These are phyloP conservation scores for Pomatostomus ruficeps DNA, from an alignment of 2,113 vertebrate genomes.

Conservation along the genomic window DNA sequence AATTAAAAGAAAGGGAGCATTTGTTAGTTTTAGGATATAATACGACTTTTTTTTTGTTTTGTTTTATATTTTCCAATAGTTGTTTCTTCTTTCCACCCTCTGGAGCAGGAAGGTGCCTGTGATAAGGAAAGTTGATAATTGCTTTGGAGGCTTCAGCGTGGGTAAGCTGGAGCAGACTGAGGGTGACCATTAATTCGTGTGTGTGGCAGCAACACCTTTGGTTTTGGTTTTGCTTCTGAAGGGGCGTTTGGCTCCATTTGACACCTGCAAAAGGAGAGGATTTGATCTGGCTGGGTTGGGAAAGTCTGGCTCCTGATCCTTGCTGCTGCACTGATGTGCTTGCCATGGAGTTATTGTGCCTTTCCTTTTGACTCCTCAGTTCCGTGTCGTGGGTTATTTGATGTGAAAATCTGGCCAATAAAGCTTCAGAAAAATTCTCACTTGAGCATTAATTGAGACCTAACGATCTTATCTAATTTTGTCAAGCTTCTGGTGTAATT, in stretches of 20 bases:
- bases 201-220: not conserved
- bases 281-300: not conserved
- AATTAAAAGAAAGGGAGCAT: not conserved
- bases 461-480: not conserved
- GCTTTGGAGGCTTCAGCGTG: rapidly evolving
- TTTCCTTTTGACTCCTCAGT: not conserved
- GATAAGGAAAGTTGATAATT: not conserved
- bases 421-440: not conserved
- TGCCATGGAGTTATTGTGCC: not conserved
- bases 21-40: not conserved
- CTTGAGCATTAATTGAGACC: not conserved
- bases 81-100: not conserved
- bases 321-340: not conserved
- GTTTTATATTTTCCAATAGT: not conserved
- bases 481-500: not conserved
- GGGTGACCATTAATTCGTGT: not conserved
- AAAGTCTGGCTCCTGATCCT: not conserved
- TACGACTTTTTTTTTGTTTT: not conserved
- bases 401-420: not conserved
- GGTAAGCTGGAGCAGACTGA: not conserved
- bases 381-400: not conserved
- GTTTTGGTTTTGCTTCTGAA: not conserved
- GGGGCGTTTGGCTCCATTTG: not conserved
- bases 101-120: rapidly evolving
- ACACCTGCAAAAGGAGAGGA: not conserved